Evolutionary conservation across 2,797 vertebrate genomes (phyloP).

Genomic region (Girardinus metallicus): DNA sequence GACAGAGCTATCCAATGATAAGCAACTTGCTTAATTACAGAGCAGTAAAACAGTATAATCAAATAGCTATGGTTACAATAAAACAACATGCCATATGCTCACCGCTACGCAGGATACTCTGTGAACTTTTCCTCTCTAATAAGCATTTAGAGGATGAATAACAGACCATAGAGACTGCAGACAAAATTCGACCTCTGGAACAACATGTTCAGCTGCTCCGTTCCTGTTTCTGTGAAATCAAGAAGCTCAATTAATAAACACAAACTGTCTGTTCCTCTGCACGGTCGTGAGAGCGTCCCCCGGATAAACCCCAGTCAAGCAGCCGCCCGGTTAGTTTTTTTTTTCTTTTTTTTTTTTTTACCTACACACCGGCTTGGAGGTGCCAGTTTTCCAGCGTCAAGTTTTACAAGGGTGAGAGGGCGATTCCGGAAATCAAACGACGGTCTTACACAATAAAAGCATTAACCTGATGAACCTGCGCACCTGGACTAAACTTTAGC

Average conservation of each 20-base stretch:
- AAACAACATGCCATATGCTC: not conserved
- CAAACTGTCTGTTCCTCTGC: not conserved
- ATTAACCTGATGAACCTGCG: not conserved
- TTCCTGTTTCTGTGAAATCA: constrained; percentile 6
- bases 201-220: constrained; percentile 26
- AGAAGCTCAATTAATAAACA: not conserved
- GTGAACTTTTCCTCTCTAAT: not conserved
- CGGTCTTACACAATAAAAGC: constrained; percentile 51
- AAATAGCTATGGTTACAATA: not conserved
- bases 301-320: constrained; percentile 50
- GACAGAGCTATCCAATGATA: not conserved
- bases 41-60: not conserved
- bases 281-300: not conserved
- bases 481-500: not conserved
- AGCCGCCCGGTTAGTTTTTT: constrained; percentile 18
- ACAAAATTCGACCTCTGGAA: constrained; percentile 24
- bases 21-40: not conserved
- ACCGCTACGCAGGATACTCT: not conserved
- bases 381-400: constrained; percentile 62
- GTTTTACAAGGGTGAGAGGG: not conserved
- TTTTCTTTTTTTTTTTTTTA: constrained; percentile 27
- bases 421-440: constrained; percentile 14
- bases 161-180: constrained; percentile 17
- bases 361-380: constrained; percentile 66
- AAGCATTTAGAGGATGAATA: constrained; percentile 11